Evolutionary conservation across 2,888 invertebrate species (phyloP).

Genomic region (Ligdia adustata): DNA sequence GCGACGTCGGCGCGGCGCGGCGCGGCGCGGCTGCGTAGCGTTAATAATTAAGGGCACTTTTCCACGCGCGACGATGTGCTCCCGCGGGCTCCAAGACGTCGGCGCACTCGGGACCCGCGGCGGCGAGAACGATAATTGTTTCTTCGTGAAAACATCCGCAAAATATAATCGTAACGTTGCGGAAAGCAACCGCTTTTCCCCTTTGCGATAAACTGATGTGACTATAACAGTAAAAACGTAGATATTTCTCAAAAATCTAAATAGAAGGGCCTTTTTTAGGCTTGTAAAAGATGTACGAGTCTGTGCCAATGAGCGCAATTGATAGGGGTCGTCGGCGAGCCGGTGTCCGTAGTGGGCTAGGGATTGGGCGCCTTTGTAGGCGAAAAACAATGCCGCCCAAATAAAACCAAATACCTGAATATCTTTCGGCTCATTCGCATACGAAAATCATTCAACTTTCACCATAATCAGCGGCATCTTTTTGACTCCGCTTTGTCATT

Average conservation of each 20-base stretch:
- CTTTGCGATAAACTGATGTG: too few relatives aligned
- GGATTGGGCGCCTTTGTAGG: constrained; percentile 10
- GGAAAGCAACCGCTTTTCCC: too few relatives aligned
- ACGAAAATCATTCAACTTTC: too few relatives aligned
- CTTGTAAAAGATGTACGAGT: constrained; percentile 10
- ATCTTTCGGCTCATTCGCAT: neutral
- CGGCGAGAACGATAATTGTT: constrained; percentile 25
- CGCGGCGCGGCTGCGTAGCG: constrained; percentile 36
- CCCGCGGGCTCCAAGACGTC: constrained; percentile 23
- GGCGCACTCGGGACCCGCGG: constrained; percentile 29
- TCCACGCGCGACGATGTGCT: constrained; percentile 42
- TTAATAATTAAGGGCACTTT: constrained; percentile 78
- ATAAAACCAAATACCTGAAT: constrained; percentile 3
- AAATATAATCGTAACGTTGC: neutral
- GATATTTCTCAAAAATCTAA: too few relatives aligned
- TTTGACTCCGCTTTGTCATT: too few relatives aligned
- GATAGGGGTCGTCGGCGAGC: neutral
- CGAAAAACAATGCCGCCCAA: neutral
- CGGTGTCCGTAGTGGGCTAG: neutral
- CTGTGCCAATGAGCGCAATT: constrained; percentile 4
- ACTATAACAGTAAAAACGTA: too few relatives aligned
- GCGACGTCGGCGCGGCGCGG: neutral
- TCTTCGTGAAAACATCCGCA: neutral
- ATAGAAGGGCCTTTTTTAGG: neutral
- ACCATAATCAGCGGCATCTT: too few relatives aligned